These are phyloP conservation scores for Columba livia DNA, from an alignment of 2,113 vertebrate genomes.

Conservation along the genomic window DNA sequence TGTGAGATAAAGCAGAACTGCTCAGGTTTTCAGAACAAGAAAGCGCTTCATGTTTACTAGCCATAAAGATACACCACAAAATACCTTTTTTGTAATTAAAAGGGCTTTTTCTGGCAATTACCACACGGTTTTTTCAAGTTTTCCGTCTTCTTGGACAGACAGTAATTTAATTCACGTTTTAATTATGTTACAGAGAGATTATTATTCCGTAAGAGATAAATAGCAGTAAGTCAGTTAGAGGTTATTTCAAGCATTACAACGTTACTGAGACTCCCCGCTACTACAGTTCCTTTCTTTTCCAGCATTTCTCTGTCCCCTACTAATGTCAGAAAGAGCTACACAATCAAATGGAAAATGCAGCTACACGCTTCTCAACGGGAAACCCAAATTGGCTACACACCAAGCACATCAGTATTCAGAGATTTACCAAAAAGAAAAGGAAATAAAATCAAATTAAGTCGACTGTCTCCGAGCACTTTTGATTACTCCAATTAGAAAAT, in stretches of 20 bases:
- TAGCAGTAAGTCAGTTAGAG: neutral
- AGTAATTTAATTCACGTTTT: constrained; percentile 28
- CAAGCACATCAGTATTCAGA: neutral
- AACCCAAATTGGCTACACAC: neutral
- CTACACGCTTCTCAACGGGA: neutral
- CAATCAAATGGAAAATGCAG: neutral
- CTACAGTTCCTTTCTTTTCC: neutral
- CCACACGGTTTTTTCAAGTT: neutral
- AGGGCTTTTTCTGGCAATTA: neutral
- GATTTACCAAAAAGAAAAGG: rapidly evolving
- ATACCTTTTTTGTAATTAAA: neutral
- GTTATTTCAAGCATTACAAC: constrained; percentile 15
- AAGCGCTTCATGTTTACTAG: neutral
- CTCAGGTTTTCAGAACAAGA: neutral
- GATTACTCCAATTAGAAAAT: constrained; percentile 15
- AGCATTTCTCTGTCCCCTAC: neutral
- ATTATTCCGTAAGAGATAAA: constrained; percentile 29
- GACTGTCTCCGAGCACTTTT: neutral
- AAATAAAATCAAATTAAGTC: neutral
- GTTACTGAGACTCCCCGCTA: neutral
- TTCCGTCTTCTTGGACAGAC: neutral
- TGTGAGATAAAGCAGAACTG: neutral
- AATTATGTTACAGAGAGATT: constrained; percentile 7
- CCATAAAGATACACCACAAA: neutral
- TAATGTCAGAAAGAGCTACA: neutral